phyloP scores from a whole-genome alignment of 2,797 vertebrate genomes.

The Heterohyrax brucei region DNA sequence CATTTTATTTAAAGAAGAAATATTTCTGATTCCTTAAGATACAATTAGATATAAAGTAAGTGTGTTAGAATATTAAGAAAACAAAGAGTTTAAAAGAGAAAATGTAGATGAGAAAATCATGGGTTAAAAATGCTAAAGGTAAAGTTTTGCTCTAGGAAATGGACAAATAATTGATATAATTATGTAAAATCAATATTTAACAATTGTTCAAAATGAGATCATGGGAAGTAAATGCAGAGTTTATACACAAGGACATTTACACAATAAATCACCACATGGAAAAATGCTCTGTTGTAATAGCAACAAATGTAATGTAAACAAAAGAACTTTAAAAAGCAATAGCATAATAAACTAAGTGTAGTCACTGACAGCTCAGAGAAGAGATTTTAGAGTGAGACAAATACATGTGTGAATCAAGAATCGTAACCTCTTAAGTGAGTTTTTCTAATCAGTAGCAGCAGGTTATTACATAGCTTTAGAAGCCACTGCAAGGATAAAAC shows the following conservation, averaged over 20 bases:
- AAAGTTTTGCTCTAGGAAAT: not conserved
- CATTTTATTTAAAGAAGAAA: constrained; percentile 3
- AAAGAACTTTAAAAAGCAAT: not conserved
- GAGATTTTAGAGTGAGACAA: not conserved
- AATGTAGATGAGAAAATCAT: not conserved
- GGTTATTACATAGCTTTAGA: not conserved
- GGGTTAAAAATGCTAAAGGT: not conserved
- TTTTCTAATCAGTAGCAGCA: constrained; percentile 10
- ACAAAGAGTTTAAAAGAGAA: constrained; percentile 4
- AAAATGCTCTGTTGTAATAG: not conserved
- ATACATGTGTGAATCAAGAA: not conserved
- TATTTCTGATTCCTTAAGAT: not conserved
- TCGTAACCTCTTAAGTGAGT: not conserved
- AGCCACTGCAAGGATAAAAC: not conserved
- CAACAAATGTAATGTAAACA: not conserved
- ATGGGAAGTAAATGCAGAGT: not conserved
- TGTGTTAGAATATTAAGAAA: not conserved
- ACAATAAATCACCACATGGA: constrained; percentile 43
- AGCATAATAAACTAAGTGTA: not conserved
- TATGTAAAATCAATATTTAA: constrained; percentile 45
- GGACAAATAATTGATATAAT: not conserved
- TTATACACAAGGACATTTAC: not conserved
- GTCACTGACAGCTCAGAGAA: not conserved
- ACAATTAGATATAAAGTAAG: not conserved
- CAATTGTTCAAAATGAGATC: constrained; percentile 64